Base-by-base conservation (phyloP, 2,113 vertebrate genomes). In the Scomber scombrus region DNA sequence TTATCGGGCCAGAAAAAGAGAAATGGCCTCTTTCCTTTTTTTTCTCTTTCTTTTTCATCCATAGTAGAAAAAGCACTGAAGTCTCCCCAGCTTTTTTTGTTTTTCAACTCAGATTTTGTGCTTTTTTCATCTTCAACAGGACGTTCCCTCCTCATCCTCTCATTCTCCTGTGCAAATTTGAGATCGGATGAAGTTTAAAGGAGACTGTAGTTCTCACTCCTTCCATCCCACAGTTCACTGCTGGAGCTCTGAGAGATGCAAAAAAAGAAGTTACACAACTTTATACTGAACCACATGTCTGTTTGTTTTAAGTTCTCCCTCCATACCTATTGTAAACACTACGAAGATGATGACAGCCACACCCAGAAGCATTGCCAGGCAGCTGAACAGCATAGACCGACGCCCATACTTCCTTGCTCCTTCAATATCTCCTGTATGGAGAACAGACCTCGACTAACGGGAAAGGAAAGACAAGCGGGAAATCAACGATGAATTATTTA, bases 301-400 rank as follows among this genome's bases (percentile, higher is more conserved):
- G 19, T 57, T 18, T 62, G 47, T 56, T 49, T 54, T 7, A 64
- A 64, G 19, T 31, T 15, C 58, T 50, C 26, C 15, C 23, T 70
- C 9, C 67, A 93, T 94, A 98, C 97, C 96, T 95, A 90, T 43
- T 74, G 94, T 87, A 18, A 96, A 15, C 4, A 82, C 85, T 68
- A 87, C 72, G 85, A 93, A 93, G 84, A 91, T 50, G 81, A 93
- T 89, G 63, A 93, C 67, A 62, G 88, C 91, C 93, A 93, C 93
- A 87, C 92, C 93, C 91, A 93, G 52, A 64, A 92, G 16, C 45
- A 94, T 91, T n/a, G 93, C 89, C 66, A 93, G 47, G 56, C 65
- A 67, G 85, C 92, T 93, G 60, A 91, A 23, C 78, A 91, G 26
- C 90, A 93, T 74, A 10, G 93, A 93, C 29, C 85, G 75, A 65